Conservation (phyloP, 2,797 vertebrate species). For the Myoxocephalus aenaeus region DNA sequence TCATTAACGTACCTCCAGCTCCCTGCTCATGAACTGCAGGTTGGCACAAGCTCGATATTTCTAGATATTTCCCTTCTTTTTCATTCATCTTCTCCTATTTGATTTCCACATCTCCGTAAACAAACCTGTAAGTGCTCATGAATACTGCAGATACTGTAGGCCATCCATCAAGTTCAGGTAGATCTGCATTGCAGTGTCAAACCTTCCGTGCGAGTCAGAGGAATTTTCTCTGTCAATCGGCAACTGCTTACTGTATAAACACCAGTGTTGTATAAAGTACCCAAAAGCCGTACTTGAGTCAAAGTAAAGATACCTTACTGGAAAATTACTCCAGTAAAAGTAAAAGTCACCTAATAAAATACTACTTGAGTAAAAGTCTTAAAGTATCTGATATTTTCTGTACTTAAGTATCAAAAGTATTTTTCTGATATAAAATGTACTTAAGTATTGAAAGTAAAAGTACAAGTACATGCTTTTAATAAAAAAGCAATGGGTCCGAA, state of each 20-base stretch:
- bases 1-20: background rate
- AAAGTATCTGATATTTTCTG: too few species aligned
- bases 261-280: too few species aligned
- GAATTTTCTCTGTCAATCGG: background rate
- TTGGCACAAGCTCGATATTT: background rate
- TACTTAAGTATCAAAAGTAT: too few species aligned
- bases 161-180: conserved; percentile 21
- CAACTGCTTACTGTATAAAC: background rate
- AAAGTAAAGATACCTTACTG: too few species aligned
- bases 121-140: conserved; percentile 15
- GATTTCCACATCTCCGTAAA: conserved; percentile 7
- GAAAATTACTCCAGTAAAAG: too few species aligned
- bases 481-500: too few species aligned
- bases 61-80: conserved; percentile 1
- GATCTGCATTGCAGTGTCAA: conserved; percentile 45
- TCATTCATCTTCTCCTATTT: background rate
- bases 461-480: too few species aligned
- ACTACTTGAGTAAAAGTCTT: too few species aligned
- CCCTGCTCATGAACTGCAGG: background rate
- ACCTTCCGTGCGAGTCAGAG: conserved; percentile 1
- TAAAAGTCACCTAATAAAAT: too few species aligned
- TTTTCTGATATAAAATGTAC: too few species aligned
- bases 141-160: conserved; percentile 23
- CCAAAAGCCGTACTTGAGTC: too few species aligned
- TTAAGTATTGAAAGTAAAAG: too few species aligned